Conservation (phyloP, 2,113 vertebrate genomes). For the Arothron firmamentum region DNA sequence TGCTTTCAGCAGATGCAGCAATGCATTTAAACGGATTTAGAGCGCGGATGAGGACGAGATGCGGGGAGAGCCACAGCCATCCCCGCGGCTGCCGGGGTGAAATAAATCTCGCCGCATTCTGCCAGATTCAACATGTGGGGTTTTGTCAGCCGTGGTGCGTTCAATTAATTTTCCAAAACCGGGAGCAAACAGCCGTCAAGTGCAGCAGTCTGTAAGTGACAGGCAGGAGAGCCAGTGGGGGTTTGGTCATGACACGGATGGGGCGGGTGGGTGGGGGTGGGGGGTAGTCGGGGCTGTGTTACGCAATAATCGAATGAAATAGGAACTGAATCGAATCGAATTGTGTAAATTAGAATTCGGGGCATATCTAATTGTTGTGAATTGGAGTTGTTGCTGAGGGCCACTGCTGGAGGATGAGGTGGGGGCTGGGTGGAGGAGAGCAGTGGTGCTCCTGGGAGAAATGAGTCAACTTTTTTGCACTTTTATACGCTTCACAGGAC, state of each 20-base stretch:
- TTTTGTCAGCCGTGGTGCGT: conserved; percentile 27
- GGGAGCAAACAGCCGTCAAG: conserved; percentile 39
- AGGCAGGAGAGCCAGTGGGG: conserved; percentile 20
- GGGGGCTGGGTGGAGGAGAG: conserved; percentile 26
- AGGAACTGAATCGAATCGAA: conserved; percentile 51
- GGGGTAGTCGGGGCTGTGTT: conserved; percentile 27
- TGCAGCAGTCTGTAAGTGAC: conserved; percentile 25
- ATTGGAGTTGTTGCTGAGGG: conserved; percentile 38
- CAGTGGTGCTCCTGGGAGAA: conserved; percentile 10
- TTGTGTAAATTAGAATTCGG: conserved; percentile 58
- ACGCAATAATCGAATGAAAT: conserved; percentile 53
- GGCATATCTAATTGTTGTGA: conserved; percentile 52
- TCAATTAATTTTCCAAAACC: conserved; percentile 40
- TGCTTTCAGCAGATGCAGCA: not conserved
- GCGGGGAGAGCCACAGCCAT: conserved; percentile 22
- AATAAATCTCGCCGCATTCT: conserved; percentile 43
- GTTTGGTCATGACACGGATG: conserved; percentile 19
- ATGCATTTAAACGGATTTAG: conserved; percentile 26
- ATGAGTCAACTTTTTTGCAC: conserved; percentile 19
- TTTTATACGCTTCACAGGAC: conserved; percentile 4
- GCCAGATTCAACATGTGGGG: conserved; percentile 40
- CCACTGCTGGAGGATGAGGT: conserved; percentile 13
- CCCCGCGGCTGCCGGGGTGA: conserved; percentile 22
- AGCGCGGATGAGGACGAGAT: not conserved
- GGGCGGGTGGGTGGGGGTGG: no score